Evolutionary conservation across 2,797 vertebrate genomes (phyloP).

Genomic region (Microtus obscurus): DNA sequence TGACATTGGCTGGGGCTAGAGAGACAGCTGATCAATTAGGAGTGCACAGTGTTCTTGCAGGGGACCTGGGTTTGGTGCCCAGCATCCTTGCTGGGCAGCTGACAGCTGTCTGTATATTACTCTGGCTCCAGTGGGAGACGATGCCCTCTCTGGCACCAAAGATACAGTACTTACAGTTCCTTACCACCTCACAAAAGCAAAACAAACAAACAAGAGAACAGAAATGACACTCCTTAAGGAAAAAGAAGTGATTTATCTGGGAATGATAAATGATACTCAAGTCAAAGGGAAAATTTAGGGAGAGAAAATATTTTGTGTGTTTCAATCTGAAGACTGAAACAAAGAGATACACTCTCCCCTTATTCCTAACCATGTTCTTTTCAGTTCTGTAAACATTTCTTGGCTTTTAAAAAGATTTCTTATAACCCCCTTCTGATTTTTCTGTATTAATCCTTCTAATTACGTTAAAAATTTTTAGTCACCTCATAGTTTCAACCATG

Average conservation of each 20-base stretch:
- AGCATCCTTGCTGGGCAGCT: not conserved
- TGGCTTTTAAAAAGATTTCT: not conserved
- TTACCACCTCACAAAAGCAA: not conserved
- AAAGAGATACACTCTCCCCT: not conserved
- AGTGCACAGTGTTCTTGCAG: too few species aligned
- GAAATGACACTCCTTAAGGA: not conserved
- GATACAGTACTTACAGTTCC: not conserved
- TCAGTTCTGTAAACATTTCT: not conserved
- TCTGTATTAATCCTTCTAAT: not conserved
- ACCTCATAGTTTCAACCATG: not conserved
- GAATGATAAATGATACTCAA: not conserved
- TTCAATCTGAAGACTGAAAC: not conserved
- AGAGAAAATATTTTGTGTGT: not conserved
- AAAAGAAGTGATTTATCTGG: not conserved
- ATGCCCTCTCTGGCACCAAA: not conserved
- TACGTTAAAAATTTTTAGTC: not conserved
- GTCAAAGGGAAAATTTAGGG: not conserved
- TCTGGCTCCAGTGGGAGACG: not conserved
- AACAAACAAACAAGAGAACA: not conserved
- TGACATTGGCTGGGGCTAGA: not conserved
- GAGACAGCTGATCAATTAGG: too few species aligned
- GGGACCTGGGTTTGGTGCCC: not conserved
- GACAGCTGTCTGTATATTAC: not conserved
- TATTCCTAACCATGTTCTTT: not conserved
- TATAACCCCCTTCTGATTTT: not conserved